Evolutionary conservation across 2,888 invertebrate species (phyloP), one percentile per base, ranked within the genome.

Genomic region (Tetranychus piercei): DNA sequence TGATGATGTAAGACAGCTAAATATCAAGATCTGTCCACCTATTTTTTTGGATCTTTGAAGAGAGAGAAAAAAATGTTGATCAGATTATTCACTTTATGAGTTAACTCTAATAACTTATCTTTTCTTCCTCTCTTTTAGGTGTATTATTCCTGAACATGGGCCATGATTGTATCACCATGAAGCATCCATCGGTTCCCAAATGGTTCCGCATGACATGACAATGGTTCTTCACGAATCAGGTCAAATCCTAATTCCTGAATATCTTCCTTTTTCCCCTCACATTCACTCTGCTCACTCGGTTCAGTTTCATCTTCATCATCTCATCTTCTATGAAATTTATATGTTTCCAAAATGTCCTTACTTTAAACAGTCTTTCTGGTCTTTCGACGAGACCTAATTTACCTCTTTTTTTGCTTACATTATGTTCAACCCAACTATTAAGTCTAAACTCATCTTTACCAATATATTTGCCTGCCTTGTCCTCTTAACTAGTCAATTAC

Each of bases 171-270:
- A 55, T 55, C 55, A 55, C 15, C 55, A 55, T 55, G 55, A 55
- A 55, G 55, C 15, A 55, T 15, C 55, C 9, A 55, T 15, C 55
- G 11, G 9, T 15, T 15, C 15, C 11, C 11, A 55, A 55, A 15
- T 55, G 55, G 55, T 55, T 55, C 55, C 55, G 55, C 55, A 55
- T 55, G 55, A 55, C 55, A 55, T 55, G 55, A 55, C 55, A 55
- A 55, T 55, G 55, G 55, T 55, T 55, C 55, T 55, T 55, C 55
- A 55, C 55, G 55, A 55, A 55, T 55, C 15, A 55, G 55, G 55
- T 55, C 55, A 55, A 55, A 55, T 15, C 55, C 55, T 15, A 55
- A 15, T 55, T 55, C 55, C 55, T 55, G 15, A 55, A 34, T 34
- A 34, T 34, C 34, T 34, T 34, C 34, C 34, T 34, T 34, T 34